phyloP scores from a whole-genome alignment of 37 sponge, comb jelly and placozoan genomes.

The Corticium candelabrum region DNA sequence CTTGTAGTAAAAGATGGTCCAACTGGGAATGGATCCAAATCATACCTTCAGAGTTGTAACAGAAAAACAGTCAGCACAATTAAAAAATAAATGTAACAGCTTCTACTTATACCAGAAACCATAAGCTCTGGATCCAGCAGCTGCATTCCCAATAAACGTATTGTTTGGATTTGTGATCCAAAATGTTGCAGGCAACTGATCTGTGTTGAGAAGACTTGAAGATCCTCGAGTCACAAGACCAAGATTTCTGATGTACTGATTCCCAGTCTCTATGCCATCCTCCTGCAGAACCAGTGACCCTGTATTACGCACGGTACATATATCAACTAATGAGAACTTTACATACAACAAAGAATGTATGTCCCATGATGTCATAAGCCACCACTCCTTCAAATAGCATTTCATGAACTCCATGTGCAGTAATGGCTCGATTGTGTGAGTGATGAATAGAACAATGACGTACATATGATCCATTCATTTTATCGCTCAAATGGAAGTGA shows the following conservation, averaged over 20 bases:
- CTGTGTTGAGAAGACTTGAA: constrained; percentile 73
- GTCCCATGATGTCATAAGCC: constrained; percentile 84
- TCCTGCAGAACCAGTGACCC: constrained; percentile 34
- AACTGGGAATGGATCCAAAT: constrained; percentile 60
- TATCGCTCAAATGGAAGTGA: constrained; percentile 79
- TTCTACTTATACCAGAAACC: constrained; percentile 59
- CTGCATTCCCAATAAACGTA: constrained; percentile 68
- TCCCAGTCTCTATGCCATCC: constrained; percentile 81
- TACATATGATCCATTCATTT: constrained; percentile 72
- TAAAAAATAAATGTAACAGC: neutral
- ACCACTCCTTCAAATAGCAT: constrained; percentile 77
- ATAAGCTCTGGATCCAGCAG: constrained; percentile 71
- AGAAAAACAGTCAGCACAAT: neutral
- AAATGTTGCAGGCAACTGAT: constrained; percentile 77
- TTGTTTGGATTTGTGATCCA: constrained; percentile 87
- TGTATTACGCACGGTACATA: neutral
- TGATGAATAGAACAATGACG: constrained; percentile 77
- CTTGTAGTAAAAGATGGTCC: constrained; percentile 56
- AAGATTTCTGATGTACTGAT: constrained; percentile 54
- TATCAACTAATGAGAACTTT: neutral
- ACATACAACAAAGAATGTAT: constrained; percentile 73
- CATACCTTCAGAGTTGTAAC: constrained; percentile 62
- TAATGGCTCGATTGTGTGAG: constrained; percentile 76
- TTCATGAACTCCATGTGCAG: constrained; percentile 76
- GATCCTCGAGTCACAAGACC: constrained; percentile 70